Evolutionary conservation across 2,113 vertebrate species (phyloP).

Genomic region (Podarcis muralis): DNA sequence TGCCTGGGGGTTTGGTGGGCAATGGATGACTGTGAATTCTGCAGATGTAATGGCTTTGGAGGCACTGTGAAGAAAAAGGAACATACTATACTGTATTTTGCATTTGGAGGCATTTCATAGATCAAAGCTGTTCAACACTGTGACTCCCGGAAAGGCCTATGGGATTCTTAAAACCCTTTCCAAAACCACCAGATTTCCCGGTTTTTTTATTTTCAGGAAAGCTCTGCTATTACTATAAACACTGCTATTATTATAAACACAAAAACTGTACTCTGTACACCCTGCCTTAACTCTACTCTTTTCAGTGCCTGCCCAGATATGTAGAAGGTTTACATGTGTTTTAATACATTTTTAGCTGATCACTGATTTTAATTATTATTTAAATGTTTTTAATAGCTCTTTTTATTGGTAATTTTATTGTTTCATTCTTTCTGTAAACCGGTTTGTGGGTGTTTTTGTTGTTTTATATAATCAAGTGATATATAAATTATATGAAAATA

Average conservation of each 20-base stretch:
- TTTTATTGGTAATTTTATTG: too few relatives aligned
- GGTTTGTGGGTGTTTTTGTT: too few relatives aligned
- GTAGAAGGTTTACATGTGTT: too few relatives aligned
- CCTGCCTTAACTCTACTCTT: background rate
- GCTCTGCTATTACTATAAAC: background rate
- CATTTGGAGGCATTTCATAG: background rate
- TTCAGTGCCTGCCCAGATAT: background rate
- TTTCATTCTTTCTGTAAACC: too few relatives aligned
- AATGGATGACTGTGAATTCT: constrained; percentile 78
- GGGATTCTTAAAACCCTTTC: background rate
- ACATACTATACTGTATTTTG: constrained; percentile 7
- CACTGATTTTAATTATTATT: too few relatives aligned
- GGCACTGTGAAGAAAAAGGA: constrained; percentile 83
- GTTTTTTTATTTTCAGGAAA: background rate
- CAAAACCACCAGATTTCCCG: background rate
- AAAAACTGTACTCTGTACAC: background rate
- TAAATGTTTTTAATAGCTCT: too few relatives aligned
- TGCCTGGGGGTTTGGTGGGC: constrained; percentile 70
- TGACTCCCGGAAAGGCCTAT: background rate
- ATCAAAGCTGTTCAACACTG: background rate
- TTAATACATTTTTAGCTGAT: too few relatives aligned
- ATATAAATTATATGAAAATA: too few relatives aligned
- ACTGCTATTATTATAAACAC: background rate
- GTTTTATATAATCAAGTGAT: too few relatives aligned
- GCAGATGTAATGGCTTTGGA: constrained; percentile 91